Evolutionary conservation across 1,140 invertebrate species (phyloP).

Genomic region (Cylas formicarius): DNA sequence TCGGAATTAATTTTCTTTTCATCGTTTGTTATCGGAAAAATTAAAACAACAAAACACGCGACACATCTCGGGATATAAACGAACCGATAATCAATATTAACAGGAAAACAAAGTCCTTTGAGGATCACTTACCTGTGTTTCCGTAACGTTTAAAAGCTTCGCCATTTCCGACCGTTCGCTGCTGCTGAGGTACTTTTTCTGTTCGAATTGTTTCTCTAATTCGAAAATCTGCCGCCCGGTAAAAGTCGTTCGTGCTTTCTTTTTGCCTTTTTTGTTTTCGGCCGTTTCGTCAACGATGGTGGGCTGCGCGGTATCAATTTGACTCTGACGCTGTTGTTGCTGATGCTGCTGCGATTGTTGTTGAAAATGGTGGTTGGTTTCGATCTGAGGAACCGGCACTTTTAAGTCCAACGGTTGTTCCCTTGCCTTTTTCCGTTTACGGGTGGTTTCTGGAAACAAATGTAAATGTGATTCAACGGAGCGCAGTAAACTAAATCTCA

Average conservation of each 20-base stretch:
- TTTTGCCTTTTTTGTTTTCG: constrained; percentile 68
- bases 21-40: no score
- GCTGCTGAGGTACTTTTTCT: constrained; percentile 94
- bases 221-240: constrained; percentile 94
- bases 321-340: constrained; percentile 1
- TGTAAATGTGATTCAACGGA: no score
- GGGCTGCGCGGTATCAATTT: constrained; percentile 13
- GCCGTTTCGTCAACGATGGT: constrained; percentile 41
- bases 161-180: constrained; percentile 91
- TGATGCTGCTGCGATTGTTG: constrained; percentile 1
- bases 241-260: constrained; percentile 92
- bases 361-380: constrained; percentile 2
- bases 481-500: no score
- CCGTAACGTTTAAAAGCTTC: constrained; percentile 85
- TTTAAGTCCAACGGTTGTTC: constrained; percentile 36
- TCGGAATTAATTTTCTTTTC: no score
- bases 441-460: constrained; percentile 35
- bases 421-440: constrained; percentile 38
- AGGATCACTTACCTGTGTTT: constrained; percentile 74
- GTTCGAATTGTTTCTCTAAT: constrained; percentile 90
- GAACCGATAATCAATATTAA: constrained; percentile 17
- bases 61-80: no score
- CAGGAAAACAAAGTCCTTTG: no score
- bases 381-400: constrained; percentile 5
- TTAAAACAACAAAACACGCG: no score